These are phyloP conservation scores for Stenurella melanura DNA, from an alignment of 2,888 invertebrate species.

Conservation along the genomic window DNA sequence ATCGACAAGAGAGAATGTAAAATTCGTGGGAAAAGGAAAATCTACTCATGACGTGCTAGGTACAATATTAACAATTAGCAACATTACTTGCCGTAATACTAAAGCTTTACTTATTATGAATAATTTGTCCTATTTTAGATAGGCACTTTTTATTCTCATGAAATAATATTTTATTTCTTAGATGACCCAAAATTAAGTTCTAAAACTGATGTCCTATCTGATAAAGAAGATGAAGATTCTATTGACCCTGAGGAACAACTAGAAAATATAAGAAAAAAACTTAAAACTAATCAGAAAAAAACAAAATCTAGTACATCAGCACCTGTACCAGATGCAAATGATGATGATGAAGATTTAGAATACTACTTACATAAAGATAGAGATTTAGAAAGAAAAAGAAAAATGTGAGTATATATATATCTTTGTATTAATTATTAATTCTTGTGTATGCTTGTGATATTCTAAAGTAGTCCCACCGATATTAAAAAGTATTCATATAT, in stretches of 20 bases:
- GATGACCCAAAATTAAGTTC: conserved; percentile 93
- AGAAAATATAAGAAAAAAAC: conserved; percentile 73
- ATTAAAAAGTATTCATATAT: no score
- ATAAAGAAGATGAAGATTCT: conserved; percentile 64
- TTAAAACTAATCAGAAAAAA: conserved; percentile 68
- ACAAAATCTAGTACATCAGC: neutral
- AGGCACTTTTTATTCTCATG: no score
- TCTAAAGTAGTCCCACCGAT: no score
- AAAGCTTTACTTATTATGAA: no score
- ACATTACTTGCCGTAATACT: no score
- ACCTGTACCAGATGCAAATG: conserved; percentile 46
- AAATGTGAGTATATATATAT: conserved; percentile 60
- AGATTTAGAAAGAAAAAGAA: conserved; percentile 75
- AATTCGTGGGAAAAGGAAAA: conserved; percentile 89
- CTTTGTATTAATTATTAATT: neutral
- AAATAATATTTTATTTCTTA: conserved; percentile 40
- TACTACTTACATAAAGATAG: conserved; percentile 79
- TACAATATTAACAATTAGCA: conserved; percentile 41
- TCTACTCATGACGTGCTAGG: conserved; percentile 92
- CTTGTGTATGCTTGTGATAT: no score
- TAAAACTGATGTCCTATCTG: conserved; percentile 74
- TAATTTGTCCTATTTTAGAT: no score
- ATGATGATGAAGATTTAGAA: conserved; percentile 72
- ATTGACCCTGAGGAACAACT: conserved; percentile 69
- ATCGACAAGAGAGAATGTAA: conserved; percentile 78